Evolutionary conservation across 2,888 invertebrate genomes (phyloP).

Genomic region (Lochmaea crataegi): DNA sequence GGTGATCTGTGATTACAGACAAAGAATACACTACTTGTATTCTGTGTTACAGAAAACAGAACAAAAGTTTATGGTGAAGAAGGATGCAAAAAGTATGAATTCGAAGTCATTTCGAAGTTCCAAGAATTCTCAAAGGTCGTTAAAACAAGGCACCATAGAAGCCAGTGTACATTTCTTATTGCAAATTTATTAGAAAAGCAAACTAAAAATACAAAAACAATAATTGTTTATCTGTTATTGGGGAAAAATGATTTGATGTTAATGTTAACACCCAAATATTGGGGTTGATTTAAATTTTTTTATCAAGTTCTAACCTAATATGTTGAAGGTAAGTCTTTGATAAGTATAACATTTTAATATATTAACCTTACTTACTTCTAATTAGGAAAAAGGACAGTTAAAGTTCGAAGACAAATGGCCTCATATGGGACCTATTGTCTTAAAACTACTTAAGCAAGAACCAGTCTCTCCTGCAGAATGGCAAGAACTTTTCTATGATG

Average conservation of each 20-base stretch:
- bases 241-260: slow-evolving; percentile 20
- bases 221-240: slow-evolving; percentile 10
- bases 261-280: slow-evolving; percentile 16
- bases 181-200: background rate
- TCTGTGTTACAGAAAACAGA: background rate
- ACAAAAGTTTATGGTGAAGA: background rate
- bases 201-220: slow-evolving; percentile 12
- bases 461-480: slow-evolving; percentile 94
- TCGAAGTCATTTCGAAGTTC: slow-evolving; percentile 4
- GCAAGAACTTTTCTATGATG: slow-evolving; percentile 97
- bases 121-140: slow-evolving; percentile 6
- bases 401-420: slow-evolving; percentile 98
- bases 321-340: slow-evolving; percentile 53
- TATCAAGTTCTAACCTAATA: slow-evolving; percentile 49
- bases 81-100: slow-evolving; percentile 6
- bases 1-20: too few species aligned
- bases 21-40: too few species aligned
- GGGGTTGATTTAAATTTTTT: slow-evolving; percentile 24
- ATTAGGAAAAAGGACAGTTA: slow-evolving; percentile 82
- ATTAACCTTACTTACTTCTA: background rate
- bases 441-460: slow-evolving; percentile 94
- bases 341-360: slow-evolving; percentile 23
- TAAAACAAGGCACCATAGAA: background rate
- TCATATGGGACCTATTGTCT: slow-evolving; percentile 90
- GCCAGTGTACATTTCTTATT: background rate